Percentiles rank a stretch among this genome's conserved stretches.
Evolutionary conservation across 2,888 invertebrate species (phyloP).

Genomic region (Rosalia funebris): DNA sequence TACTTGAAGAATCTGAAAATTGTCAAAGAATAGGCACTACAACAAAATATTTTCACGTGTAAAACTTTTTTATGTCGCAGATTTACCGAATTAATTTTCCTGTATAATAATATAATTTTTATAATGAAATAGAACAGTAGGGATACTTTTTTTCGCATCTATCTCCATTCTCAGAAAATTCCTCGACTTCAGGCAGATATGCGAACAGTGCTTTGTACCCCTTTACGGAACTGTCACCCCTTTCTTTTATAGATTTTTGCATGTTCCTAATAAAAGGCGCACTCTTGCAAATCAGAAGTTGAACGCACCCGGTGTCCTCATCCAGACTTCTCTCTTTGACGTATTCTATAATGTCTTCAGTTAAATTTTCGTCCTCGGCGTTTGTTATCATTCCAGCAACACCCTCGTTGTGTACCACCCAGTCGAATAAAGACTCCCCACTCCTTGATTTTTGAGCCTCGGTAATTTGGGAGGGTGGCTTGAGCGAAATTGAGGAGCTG

Average conservation of each 20-base stretch:
- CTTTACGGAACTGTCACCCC: conserved; percentile 51
- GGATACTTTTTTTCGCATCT: conserved; percentile 72
- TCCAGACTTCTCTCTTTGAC: conserved; percentile 68
- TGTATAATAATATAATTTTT: too few relatives aligned
- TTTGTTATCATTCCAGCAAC: conserved; percentile 69
- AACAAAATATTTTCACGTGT: too few relatives aligned
- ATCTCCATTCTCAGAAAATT: conserved; percentile 70
- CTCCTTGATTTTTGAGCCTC: conserved; percentile 48
- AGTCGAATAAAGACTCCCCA: conserved; percentile 66
- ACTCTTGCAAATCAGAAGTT: conserved; percentile 79
- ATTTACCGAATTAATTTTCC: too few relatives aligned
- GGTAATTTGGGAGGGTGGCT: conserved; percentile 60
- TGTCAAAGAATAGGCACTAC: too few relatives aligned
- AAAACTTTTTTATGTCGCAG: too few relatives aligned
- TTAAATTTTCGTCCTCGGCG: conserved; percentile 72
- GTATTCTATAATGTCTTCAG: conserved; percentile 71
- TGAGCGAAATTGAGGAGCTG: conserved; percentile 66
- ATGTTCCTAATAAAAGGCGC: conserved; percentile 81
- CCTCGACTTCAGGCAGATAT: conserved; percentile 71
- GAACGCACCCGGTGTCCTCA: conserved; percentile 75
- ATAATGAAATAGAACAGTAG: conserved; percentile 47
- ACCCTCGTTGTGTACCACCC: conserved; percentile 73
- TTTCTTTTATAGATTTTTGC: conserved; percentile 72
- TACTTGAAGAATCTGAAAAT: too few relatives aligned
- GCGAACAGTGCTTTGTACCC: conserved; percentile 66